Conservation (phyloP, 2,888 invertebrate genomes). For the Ctena decussata region DNA sequence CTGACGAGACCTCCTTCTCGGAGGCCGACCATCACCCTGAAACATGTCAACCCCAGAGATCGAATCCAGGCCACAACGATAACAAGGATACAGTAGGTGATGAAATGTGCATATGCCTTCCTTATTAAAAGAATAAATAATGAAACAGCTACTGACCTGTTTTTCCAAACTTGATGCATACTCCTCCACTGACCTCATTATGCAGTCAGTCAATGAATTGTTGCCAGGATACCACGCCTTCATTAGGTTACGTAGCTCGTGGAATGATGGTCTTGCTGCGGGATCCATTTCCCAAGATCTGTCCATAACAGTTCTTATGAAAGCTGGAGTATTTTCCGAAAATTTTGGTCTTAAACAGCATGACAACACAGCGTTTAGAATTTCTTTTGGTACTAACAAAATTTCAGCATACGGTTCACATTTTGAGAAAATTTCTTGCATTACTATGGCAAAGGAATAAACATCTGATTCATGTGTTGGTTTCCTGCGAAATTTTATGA, state of each 20-base stretch:
- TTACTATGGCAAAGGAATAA: slow-evolving; percentile 82
- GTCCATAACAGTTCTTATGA: slow-evolving; percentile 75
- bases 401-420: slow-evolving; percentile 80
- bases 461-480: slow-evolving; percentile 74
- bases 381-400: slow-evolving; percentile 68
- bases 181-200: slow-evolving; percentile 84
- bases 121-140: too few relatives aligned
- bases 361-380: slow-evolving; percentile 73
- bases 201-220: slow-evolving; percentile 83
- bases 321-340: slow-evolving; percentile 65
- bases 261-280: slow-evolving; percentile 74
- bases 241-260: slow-evolving; percentile 75
- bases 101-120: too few relatives aligned
- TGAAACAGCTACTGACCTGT: background rate
- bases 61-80: too few relatives aligned
- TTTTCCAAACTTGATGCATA: slow-evolving; percentile 69
- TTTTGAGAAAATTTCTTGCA: slow-evolving; percentile 82
- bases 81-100: too few relatives aligned
- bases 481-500: slow-evolving; percentile 65
- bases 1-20: too few relatives aligned
- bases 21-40: too few relatives aligned
- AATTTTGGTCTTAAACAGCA: slow-evolving; percentile 75
- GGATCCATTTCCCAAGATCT: slow-evolving; percentile 77
- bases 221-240: slow-evolving; percentile 71
- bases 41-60: too few relatives aligned